Base-by-base conservation (phyloP, 2,113 vertebrate species). In the Sporophila hypoxantha region DNA sequence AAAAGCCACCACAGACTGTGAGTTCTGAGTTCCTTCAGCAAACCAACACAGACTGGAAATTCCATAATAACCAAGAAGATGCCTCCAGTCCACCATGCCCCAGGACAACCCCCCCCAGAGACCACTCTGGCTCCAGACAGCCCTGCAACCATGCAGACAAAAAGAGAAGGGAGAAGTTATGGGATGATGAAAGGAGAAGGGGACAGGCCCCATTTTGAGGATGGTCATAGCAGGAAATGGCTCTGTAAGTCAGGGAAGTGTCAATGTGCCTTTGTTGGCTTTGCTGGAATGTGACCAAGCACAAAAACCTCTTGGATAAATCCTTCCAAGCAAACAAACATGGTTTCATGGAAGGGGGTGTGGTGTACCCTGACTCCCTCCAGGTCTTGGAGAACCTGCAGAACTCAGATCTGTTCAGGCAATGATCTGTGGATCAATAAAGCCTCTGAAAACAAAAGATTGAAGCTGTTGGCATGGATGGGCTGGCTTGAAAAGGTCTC, bases 91-190 rank as follows among this genome's bases (percentile, higher is more conserved):
- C 66, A 46, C 23, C n/a, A 36, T 10, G 21, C 73, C 55, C 10
- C 60, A 34, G 16, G 32, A 62, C 3, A 76, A 75, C 44, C 3
- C 41, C 57, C 57, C 76, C 19, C 29, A 18, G 57, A 73, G 71
- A 77, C 5, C 36, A 39, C 20, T 34, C 4, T 42, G 64, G 59
- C 73, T 88, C 39, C 32, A 49, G n/a, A 34, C 23, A 84, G 79
- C 71, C 50, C 56, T n/a, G 9, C 6, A 42, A 30, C 42, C 0
- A 0, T 0, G 6, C 8, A 3, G 19, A 25, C 2, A 1, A 39
- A 30, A 71, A 37, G 18, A 22, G 21, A 87, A 66, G 27, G 32
- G 34, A 76, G 52, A 82, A 81, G 29, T 44, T 14, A 18, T 4
- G 42, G 76, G 46, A 47, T 25, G 55, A 46, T 10, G 49, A 71